Percentiles rank a stretch among this genome's conserved stretches.
Conservation (phyloP, 2,888 invertebrate species). For the Mantis religiosa region DNA sequence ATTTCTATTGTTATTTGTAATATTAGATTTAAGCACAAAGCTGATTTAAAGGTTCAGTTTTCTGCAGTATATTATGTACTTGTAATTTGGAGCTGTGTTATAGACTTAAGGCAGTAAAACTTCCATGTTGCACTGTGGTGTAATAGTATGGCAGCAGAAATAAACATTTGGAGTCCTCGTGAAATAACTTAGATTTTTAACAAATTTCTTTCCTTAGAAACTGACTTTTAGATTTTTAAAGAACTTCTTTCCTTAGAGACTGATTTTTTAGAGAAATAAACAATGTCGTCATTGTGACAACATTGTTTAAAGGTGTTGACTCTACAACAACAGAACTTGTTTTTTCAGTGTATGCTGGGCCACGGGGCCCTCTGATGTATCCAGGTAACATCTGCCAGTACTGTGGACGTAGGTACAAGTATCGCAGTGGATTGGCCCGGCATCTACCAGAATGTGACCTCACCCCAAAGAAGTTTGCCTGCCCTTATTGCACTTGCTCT, state of each 20-base stretch:
- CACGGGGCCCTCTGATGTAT: conserved; percentile 8
- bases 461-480: conserved; percentile 11
- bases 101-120: neutral
- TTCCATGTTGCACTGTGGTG: neutral
- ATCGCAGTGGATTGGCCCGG: conserved; percentile 41
- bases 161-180: neutral
- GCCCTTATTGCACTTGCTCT: conserved; percentile 10
- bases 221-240: neutral
- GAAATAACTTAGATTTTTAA: neutral
- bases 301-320: neutral
- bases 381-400: conserved; percentile 31
- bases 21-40: neutral
- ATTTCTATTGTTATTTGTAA: neutral
- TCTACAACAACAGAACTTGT: neutral
- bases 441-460: conserved; percentile 39
- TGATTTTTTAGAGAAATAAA: neutral
- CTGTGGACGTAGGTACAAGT: conserved; percentile 40
- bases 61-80: neutral
- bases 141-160: neutral
- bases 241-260: neutral
- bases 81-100: neutral
- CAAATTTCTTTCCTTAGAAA: neutral
- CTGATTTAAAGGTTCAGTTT: neutral
- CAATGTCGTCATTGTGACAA: neutral
- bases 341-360: conserved; percentile 12